phyloP scores from a whole-genome alignment of 2,888 invertebrate species.

The Acrobasis repandana region DNA sequence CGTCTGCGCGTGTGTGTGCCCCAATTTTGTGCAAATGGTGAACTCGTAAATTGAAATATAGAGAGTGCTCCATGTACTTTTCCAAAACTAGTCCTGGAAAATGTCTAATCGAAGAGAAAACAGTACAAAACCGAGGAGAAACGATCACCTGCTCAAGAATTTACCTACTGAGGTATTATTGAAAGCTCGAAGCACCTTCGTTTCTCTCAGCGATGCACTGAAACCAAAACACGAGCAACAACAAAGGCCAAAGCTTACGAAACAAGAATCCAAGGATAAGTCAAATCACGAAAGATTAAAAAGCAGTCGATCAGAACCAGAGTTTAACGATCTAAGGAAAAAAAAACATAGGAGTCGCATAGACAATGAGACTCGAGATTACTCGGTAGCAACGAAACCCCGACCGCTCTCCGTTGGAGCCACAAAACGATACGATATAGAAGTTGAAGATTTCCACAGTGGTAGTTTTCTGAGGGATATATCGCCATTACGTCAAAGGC shows the following conservation, averaged over 20 bases:
- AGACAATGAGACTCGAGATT: slow-evolving; percentile 47
- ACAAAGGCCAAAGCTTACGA: slow-evolving; percentile 51
- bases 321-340: slow-evolving; percentile 63
- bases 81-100: slow-evolving; percentile 32
- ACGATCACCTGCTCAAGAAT: slow-evolving; percentile 72
- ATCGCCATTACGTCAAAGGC: slow-evolving; percentile 48
- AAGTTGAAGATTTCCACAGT: slow-evolving; percentile 49
- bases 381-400: slow-evolving; percentile 45
- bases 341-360: slow-evolving; percentile 63
- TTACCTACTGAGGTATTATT: slow-evolving; percentile 72
- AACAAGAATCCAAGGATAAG: slow-evolving; percentile 76
- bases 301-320: slow-evolving; percentile 67
- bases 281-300: slow-evolving; percentile 66
- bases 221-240: slow-evolving; percentile 67
- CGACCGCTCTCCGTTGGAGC: slow-evolving; percentile 72
- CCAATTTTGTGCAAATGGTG: slow-evolving; percentile 38
- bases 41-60: slow-evolving; percentile 18
- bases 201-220: slow-evolving; percentile 71
- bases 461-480: slow-evolving; percentile 52
- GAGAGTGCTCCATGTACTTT: neutral
- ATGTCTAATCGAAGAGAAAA: slow-evolving; percentile 73
- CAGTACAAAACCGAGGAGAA: slow-evolving; percentile 58
- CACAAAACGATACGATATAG: slow-evolving; percentile 61
- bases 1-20: slow-evolving; percentile 58
- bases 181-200: slow-evolving; percentile 73